A percentile compares a stretch with the other conserved stretches of the same genome.
phyloP scores from a whole-genome alignment of 2,888 invertebrate species.

The Cecidostiba fungosa region DNA sequence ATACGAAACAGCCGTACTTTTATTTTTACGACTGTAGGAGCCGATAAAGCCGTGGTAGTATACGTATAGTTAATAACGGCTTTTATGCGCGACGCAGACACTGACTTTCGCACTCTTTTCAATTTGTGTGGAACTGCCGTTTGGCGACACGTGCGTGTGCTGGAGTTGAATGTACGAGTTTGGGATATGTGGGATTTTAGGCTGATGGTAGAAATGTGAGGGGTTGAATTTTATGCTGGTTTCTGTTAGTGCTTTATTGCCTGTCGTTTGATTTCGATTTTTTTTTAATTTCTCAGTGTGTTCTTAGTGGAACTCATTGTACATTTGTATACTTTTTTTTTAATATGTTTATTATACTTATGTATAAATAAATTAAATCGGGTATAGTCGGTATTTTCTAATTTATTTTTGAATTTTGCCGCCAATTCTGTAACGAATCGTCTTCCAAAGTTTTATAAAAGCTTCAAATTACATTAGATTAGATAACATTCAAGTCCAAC shows the following conservation, averaged over 20 bases:
- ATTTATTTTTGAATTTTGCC: no score
- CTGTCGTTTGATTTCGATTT: no score
- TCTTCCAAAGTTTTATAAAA: background rate
- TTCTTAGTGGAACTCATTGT: no score
- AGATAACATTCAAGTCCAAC: background rate
- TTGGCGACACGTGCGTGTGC: background rate
- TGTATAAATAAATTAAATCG: no score
- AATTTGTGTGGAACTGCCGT: background rate
- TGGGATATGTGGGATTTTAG: background rate
- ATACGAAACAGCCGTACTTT: background rate
- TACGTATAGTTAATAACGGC: slow-evolving; percentile 13
- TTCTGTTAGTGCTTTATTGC: no score
- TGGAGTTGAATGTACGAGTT: background rate
- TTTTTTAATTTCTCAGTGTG: background rate
- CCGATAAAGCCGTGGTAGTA: background rate
- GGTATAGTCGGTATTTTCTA: no score
- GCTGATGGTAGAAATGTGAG: background rate
- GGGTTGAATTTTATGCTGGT: no score
- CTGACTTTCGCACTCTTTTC: background rate
- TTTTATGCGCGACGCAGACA: background rate
- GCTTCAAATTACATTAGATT: background rate
- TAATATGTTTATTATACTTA: no score
- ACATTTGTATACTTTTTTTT: no score
- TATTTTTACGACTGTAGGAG: background rate
- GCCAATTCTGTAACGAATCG: no score